These are phyloP conservation scores for Axea sp. DNA, from an alignment of 2,888 invertebrate species.

Conservation along the genomic window DNA sequence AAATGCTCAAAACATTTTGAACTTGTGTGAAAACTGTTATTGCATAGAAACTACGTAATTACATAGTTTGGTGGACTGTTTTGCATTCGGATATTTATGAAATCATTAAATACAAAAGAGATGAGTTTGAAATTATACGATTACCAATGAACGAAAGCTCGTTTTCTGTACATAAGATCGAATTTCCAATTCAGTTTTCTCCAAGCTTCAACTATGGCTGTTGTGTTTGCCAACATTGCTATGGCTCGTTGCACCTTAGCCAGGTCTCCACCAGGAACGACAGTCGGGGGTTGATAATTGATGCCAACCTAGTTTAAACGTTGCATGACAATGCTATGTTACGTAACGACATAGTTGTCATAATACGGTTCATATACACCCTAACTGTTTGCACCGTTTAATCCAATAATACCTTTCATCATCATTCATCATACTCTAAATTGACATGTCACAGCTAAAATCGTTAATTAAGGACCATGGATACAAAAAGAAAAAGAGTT, in stretches of 20 bases:
- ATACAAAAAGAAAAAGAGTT: too few species aligned
- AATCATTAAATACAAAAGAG: too few species aligned
- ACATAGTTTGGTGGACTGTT: too few species aligned
- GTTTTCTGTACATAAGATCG: conserved; percentile 83
- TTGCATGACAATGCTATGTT: conserved; percentile 39
- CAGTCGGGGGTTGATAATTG: conserved; percentile 76
- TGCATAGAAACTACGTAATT: too few species aligned
- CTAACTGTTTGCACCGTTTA: conserved; percentile 36
- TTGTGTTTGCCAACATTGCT: conserved; percentile 79
- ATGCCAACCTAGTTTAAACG: conserved; percentile 77
- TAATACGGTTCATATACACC: conserved; percentile 40
- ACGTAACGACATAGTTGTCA: conserved; percentile 32
- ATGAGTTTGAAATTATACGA: background rate
- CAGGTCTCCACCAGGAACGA: conserved; percentile 79
- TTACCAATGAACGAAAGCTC: conserved; percentile 83
- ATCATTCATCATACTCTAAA: conserved; percentile 24
- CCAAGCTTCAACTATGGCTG: conserved; percentile 84
- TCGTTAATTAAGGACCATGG: conserved; percentile 25
- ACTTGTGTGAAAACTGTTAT: too few species aligned
- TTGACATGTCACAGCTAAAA: conserved; percentile 2
- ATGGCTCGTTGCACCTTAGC: conserved; percentile 83
- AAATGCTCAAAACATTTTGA: conserved; percentile 6
- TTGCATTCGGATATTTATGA: too few species aligned
- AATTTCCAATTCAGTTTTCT: conserved; percentile 83
- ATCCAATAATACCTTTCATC: conserved; percentile 38